A percentile compares a stretch with the other conserved stretches of the same genome.
phyloP scores from a whole-genome alignment of 1,140 invertebrate genomes.

The Macrobrachium rosenbergii region DNA sequence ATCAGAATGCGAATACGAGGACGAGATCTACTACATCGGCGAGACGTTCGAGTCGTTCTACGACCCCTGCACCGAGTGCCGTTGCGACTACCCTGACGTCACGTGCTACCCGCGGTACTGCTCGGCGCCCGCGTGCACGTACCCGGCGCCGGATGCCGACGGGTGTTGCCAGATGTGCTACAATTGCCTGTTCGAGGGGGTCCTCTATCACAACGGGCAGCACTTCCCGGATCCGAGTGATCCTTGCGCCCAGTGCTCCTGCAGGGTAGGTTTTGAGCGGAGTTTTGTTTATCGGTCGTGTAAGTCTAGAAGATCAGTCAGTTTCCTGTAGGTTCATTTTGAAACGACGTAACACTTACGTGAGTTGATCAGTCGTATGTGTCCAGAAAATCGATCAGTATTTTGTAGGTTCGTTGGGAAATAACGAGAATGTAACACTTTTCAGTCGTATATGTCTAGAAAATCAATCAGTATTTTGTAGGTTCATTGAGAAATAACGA shows the following conservation, averaged over 20 bases:
- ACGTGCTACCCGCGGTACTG: neutral
- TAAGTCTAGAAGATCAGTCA: no score
- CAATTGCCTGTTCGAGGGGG: neutral
- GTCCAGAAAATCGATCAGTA: no score
- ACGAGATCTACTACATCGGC: neutral
- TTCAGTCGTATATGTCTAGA: no score
- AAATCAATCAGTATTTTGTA: no score
- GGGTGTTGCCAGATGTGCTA: neutral
- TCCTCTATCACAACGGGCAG: neutral
- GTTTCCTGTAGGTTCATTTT: no score
- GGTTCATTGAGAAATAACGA: no score
- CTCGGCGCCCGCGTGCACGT: neutral
- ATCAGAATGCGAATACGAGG: neutral
- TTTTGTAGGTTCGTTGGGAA: no score
- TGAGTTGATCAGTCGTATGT: no score
- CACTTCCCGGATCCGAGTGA: conserved; percentile 10
- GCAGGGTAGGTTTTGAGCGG: neutral
- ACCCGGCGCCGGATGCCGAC: neutral
- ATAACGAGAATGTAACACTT: no score
- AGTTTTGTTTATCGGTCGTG: no score
- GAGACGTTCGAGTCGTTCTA: neutral
- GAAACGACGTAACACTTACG: no score
- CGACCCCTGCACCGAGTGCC: conserved; percentile 5
- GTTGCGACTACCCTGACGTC: conserved; percentile 9
- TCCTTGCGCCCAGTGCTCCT: conserved; percentile 10